A percentile compares a stretch with the other conserved stretches of the same genome.
These are phyloP conservation scores for Squalus acanthias DNA, from an alignment of 2,797 vertebrate genomes.

Conservation along the genomic window DNA sequence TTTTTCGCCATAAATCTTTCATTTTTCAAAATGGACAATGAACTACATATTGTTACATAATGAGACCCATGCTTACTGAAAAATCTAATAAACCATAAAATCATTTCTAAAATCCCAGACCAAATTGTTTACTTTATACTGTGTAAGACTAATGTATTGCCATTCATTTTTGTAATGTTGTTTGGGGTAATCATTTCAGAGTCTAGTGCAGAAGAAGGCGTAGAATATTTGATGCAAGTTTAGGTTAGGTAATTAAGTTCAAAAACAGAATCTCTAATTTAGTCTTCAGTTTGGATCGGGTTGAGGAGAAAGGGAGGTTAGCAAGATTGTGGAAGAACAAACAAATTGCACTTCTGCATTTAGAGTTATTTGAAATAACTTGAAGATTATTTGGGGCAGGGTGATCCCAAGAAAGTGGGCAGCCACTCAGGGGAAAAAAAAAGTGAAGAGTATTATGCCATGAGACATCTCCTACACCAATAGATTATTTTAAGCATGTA, in stretches of 20 bases:
- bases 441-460: not conserved
- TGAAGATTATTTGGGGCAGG: not conserved
- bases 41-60: not conserved
- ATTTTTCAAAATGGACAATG: not conserved
- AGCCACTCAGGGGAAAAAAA: not conserved
- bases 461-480: not conserved
- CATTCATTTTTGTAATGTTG: not conserved
- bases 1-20: not conserved
- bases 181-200: not conserved
- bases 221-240: not conserved
- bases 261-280: not conserved
- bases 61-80: not conserved
- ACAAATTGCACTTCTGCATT: not conserved
- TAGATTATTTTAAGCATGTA: not conserved
- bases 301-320: not conserved
- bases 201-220: not conserved
- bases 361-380: not conserved
- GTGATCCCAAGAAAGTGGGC: not conserved
- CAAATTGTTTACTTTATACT: not conserved
- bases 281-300: not conserved
- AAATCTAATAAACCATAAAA: not conserved
- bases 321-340: not conserved
- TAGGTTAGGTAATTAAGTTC: not conserved
- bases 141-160: too few species aligned
- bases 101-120: slow-evolving; percentile 1